A percentile compares a stretch with the other conserved stretches of the same genome.
Conservation (phyloP, 35 echinoderm and acorn worm species). For the Nesometra sesokonis region DNA sequence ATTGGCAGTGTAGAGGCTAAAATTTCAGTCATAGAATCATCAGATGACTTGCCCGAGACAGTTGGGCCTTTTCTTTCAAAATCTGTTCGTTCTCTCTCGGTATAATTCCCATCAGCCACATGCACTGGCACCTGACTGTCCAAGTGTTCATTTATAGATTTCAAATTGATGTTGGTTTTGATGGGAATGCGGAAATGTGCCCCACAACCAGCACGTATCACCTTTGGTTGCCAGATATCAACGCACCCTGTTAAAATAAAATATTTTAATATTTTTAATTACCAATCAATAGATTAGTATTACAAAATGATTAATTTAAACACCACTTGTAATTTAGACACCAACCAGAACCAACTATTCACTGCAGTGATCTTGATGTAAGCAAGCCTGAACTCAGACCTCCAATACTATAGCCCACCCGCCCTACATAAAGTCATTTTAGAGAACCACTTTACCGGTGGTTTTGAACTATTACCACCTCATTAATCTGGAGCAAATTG, state of each 20-base stretch:
- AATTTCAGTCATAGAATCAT: background rate
- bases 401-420: too few species aligned
- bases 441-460: too few species aligned
- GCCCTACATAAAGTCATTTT: too few species aligned
- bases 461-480: too few species aligned
- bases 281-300: too few species aligned
- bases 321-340: too few species aligned
- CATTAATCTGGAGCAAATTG: too few species aligned
- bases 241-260: slow-evolving; percentile 58
- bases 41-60: background rate
- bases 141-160: slow-evolving; percentile 38
- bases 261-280: background rate
- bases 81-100: background rate
- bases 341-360: too few species aligned
- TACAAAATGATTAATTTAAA: too few species aligned
- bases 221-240: slow-evolving; percentile 92
- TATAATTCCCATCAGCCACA: slow-evolving; percentile 43
- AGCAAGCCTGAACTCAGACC: too few species aligned
- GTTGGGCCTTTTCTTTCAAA: background rate
- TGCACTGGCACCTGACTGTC: slow-evolving; percentile 14
- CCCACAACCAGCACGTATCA: slow-evolving; percentile 67
- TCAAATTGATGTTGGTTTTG: slow-evolving; percentile 41
- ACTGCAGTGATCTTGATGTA: too few species aligned
- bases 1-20: background rate
- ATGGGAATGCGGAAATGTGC: slow-evolving; percentile 77